Evolutionary conservation across 2,888 invertebrate genomes (phyloP).

Genomic region (Chloroclysta siterata): DNA sequence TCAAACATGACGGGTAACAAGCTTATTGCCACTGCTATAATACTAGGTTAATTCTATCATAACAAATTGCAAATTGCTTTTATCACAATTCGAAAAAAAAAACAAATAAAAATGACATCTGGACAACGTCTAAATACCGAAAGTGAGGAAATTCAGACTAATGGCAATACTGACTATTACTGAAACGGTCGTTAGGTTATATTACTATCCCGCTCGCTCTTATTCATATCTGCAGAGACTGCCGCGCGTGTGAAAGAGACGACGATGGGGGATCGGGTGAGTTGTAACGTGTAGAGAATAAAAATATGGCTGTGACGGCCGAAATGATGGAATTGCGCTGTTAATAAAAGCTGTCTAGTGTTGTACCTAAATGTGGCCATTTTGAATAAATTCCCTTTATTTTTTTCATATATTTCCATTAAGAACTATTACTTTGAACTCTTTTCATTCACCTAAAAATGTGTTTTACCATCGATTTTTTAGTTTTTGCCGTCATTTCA

Average conservation of each 20-base stretch:
- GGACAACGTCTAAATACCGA: constrained; percentile 29
- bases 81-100: background rate
- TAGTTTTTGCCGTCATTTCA: too few relatives aligned
- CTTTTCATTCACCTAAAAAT: background rate
- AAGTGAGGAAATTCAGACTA: constrained; percentile 33
- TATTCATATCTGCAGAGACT: constrained; percentile 47
- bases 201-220: constrained; percentile 48
- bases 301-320: constrained; percentile 58
- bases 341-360: constrained; percentile 43
- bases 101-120: constrained; percentile 18
- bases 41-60: too few relatives aligned
- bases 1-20: background rate
- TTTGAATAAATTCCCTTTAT: background rate
- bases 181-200: constrained; percentile 16
- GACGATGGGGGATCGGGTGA: constrained; percentile 47
- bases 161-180: constrained; percentile 32
- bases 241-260: constrained; percentile 44
- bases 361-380: background rate
- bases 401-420: constrained; percentile 9
- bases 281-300: constrained; percentile 60
- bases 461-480: too few relatives aligned
- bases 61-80: background rate
- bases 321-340: constrained; percentile 47
- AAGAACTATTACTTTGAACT: constrained; percentile 4
- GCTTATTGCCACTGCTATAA: background rate